These are phyloP conservation scores for Phenganax subtilis DNA, from an alignment of 92 coral and sea anemone genomes.

Conservation along the genomic window DNA sequence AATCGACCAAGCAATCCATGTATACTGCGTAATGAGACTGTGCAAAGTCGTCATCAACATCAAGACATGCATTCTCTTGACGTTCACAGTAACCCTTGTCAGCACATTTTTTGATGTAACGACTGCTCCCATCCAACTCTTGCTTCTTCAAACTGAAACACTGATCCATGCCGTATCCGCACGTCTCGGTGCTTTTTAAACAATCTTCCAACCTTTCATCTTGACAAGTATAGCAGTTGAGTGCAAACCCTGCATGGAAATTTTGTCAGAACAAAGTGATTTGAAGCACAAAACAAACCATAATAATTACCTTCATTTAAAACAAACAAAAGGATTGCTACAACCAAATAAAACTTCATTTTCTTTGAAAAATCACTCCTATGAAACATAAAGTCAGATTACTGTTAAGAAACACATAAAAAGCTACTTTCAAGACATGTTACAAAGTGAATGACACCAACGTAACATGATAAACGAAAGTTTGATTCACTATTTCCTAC, in stretches of 20 bases:
- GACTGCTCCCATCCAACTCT: not conserved
- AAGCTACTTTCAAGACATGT: not conserved
- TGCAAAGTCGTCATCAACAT: slow-evolving; percentile 31
- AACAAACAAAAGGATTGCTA: not conserved
- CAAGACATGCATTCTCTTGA: slow-evolving; percentile 27
- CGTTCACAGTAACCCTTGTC: slow-evolving; percentile 32
- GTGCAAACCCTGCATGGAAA: not conserved
- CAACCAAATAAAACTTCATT: slow-evolving; percentile 12
- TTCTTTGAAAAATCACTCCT: not conserved
- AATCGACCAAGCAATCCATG: slow-evolving; percentile 25
- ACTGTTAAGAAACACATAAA: no score
- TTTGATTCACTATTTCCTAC: not conserved
- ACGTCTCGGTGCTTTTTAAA: slow-evolving; percentile 22
- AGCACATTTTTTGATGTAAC: slow-evolving; percentile 31
- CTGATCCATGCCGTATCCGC: slow-evolving; percentile 6
- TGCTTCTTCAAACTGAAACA: slow-evolving; percentile 37
- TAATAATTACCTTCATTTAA: slow-evolving; percentile 4
- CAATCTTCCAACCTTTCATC: slow-evolving; percentile 7
- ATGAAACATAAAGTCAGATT: not conserved
- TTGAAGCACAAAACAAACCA: not conserved
- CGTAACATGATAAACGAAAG: not conserved
- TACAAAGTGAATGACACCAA: no score
- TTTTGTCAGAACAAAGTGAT: no score
- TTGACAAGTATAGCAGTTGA: slow-evolving; percentile 29
- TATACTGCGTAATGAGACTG: not conserved